Conservation (phyloP, 37 sponge, comb jelly and placozoan species). For the Beroe forskalii region DNA sequence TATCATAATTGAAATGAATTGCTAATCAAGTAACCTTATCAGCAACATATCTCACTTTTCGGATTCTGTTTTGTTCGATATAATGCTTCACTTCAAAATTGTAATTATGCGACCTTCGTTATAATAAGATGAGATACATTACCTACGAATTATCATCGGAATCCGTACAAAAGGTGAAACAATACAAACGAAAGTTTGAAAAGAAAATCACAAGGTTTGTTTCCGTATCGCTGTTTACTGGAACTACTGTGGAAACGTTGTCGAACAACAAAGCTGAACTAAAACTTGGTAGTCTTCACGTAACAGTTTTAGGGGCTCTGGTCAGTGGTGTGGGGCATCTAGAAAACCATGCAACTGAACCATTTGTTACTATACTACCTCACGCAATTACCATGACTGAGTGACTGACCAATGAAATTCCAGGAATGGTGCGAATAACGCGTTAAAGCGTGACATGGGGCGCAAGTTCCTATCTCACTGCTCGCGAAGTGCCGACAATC, state of each 20-base stretch:
- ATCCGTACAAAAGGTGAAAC: neutral
- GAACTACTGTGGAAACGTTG: neutral
- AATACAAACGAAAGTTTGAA: slow-evolving; percentile 25
- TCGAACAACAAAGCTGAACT: neutral
- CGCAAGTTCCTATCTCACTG: too few relatives aligned
- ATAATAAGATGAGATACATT: neutral
- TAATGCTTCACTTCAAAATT: neutral
- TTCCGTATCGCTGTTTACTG: neutral
- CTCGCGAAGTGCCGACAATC: too few relatives aligned
- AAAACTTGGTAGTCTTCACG: slow-evolving; percentile 36
- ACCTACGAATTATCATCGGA: neutral
- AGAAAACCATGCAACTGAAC: slow-evolving; percentile 45
- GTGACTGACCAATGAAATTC: too few relatives aligned
- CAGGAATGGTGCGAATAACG: too few relatives aligned
- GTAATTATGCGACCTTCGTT: too few relatives aligned
- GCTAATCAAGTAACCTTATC: neutral
- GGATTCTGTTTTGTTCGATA: neutral
- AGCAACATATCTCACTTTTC: neutral
- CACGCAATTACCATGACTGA: too few relatives aligned
- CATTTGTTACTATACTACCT: too few relatives aligned
- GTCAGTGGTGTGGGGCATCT: too few relatives aligned
- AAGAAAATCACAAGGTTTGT: neutral
- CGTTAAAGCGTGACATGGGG: too few relatives aligned
- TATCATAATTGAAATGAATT: slow-evolving; percentile 33
- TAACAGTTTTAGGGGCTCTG: slow-evolving; percentile 37